Percentiles rank a stretch among this genome's conserved stretches.
phyloP scores from a whole-genome alignment of 2,113 vertebrate genomes.

The Laticauda laticaudata region DNA sequence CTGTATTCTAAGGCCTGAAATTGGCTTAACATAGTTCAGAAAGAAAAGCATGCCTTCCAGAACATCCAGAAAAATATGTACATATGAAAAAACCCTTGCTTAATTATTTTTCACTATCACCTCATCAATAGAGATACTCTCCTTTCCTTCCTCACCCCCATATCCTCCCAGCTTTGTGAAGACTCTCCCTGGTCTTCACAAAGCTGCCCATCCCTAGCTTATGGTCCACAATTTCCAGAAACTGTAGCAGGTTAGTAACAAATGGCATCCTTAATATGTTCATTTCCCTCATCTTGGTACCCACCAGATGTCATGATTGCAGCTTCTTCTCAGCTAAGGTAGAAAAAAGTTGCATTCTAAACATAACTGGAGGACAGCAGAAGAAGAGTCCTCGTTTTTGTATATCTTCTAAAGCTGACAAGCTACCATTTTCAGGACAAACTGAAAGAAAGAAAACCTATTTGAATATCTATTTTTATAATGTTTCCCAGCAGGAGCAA shows the following conservation, averaged over 20 bases:
- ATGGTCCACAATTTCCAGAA: neutral
- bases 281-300: neutral
- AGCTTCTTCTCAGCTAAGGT: neutral
- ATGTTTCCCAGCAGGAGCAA: neutral
- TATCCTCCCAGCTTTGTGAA: too few relatives aligned
- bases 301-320: neutral
- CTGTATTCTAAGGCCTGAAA: neutral
- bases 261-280: neutral
- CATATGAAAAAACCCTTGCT: neutral
- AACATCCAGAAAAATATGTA: neutral
- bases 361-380: neutral
- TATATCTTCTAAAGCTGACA: neutral
- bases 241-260: neutral
- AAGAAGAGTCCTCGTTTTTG: neutral
- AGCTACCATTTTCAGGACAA: neutral
- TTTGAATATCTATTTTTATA: neutral
- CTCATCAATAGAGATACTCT: neutral
- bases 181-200: neutral
- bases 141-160: neutral
- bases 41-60: neutral
- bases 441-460: neutral
- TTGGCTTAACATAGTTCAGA: neutral
- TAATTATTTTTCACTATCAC: neutral
- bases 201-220: neutral
- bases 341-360: neutral